A percentile compares a stretch with the other conserved stretches of the same genome.
These are phyloP conservation scores for Henricia sp. DNA, from an alignment of 53 echinoderm and acorn worm species.

Conservation along the genomic window DNA sequence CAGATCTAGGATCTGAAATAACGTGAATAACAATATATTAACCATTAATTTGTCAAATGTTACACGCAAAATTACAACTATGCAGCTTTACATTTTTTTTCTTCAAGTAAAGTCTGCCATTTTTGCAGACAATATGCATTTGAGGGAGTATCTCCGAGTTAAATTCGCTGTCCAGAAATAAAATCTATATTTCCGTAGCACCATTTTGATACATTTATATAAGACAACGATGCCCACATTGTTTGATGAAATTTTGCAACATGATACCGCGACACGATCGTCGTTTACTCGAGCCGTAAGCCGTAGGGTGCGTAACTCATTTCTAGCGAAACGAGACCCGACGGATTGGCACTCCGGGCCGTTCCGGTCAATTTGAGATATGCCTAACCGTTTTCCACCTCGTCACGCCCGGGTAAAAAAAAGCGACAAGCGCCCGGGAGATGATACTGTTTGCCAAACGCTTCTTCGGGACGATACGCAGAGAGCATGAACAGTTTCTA, in stretches of 20 bases:
- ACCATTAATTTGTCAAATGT: too few relatives aligned
- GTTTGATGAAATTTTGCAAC: neutral
- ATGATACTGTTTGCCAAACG: constrained; percentile 38
- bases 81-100: too few relatives aligned
- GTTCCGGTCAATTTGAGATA: constrained; percentile 39
- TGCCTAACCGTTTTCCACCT: constrained; percentile 21
- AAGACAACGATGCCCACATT: neutral
- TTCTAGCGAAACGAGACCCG: constrained; percentile 31
- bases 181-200: too few relatives aligned
- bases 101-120: too few relatives aligned
- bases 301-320: constrained; percentile 1
- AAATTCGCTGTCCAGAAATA: too few relatives aligned
- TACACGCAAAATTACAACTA: too few relatives aligned
- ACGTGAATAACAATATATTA: too few relatives aligned
- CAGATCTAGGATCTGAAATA: too few relatives aligned
- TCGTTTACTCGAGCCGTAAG: constrained; percentile 1
- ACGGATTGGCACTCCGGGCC: constrained; percentile 14
- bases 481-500: neutral
- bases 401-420: neutral
- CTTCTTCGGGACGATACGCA: neutral
- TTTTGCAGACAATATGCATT: too few relatives aligned
- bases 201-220: too few relatives aligned
- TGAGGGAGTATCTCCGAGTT: too few relatives aligned
- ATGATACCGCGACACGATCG: neutral
- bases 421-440: neutral